Evolutionary conservation across 2,888 invertebrate species (phyloP), one percentile per base, ranked within the genome.

Genomic region (Himalopsyche anomala): DNA sequence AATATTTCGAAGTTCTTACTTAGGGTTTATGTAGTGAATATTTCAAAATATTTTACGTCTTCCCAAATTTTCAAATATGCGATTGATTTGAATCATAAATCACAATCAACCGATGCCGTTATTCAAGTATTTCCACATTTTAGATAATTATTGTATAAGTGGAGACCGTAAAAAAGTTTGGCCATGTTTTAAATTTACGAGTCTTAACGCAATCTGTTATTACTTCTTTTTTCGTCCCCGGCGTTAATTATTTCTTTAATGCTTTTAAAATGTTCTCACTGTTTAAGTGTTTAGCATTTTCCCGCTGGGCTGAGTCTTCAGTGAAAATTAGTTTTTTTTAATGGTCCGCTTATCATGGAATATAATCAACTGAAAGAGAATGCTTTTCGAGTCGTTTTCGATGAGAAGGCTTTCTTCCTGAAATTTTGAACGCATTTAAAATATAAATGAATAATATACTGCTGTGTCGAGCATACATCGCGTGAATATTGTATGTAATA

Each of bases 201-300:
- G 62, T 62, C 19, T 62, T n/a, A 62, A 28, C 62, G 62, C 62
- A 62, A 62, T 62, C 62, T 62, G 28, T 62, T 62, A 62, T 62
- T 62, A 19, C 62, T 62, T 62, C 62, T 62, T 62, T 28, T 62
- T 62, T 62, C 62, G 62, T 62, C 62, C 19, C 19, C 19, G 62
- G 19, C 62, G 62, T n/a, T 62, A 62, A 62, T 62, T 62, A 62
- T 62, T 62, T 62, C 62, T 62, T 62, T 62, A 62, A 62, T 62
- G 62, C 62, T 62, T 62, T 62, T 62, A 62, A 62, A 62, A 62
- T 62, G 62, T 62, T 62, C 62, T 62, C 62, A 62, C 62, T 62
- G 62, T 62, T 62, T 62, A 62, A 62, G 62, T 62, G 62, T 62
- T 62, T 62, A 62, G 62, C 62, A 62, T 62, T 62, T 62, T 62